phyloP scores from a whole-genome alignment of 1,140 invertebrate genomes.

The Grapholita molesta region DNA sequence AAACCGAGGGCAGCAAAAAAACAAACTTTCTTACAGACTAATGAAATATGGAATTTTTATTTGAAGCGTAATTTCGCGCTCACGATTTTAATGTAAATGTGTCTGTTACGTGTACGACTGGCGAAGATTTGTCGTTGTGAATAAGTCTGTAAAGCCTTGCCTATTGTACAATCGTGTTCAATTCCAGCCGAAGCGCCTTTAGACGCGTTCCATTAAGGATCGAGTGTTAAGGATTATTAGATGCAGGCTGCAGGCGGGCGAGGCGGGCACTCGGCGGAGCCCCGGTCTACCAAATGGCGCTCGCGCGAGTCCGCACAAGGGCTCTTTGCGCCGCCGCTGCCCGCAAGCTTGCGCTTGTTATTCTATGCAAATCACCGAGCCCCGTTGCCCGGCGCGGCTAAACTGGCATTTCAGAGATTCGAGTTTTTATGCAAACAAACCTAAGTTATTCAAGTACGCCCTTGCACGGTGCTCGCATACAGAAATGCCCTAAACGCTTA shows the following conservation, averaged over 20 bases:
- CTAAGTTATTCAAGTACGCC: constrained; percentile 69
- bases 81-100: constrained; percentile 10
- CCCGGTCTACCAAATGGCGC: constrained; percentile 42
- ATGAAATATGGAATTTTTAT: constrained; percentile 16
- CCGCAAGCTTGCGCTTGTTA: constrained; percentile 59
- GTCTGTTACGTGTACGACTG: neutral
- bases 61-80: constrained; percentile 4
- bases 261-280: neutral
- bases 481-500: constrained; percentile 58
- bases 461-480: constrained; percentile 66
- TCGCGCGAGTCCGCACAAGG: constrained; percentile 42
- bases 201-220: constrained; percentile 11
- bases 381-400: constrained; percentile 46
- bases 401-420: constrained; percentile 62
- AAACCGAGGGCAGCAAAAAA: constrained; percentile 16
- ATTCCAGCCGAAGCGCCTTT: neutral
- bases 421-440: constrained; percentile 71
- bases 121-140: neutral
- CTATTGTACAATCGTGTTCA: neutral
- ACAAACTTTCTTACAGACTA: constrained; percentile 13
- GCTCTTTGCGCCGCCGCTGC: constrained; percentile 41
- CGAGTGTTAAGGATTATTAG: constrained; percentile 16
- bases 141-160: neutral
- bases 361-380: constrained; percentile 69
- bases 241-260: neutral